Evolutionary conservation across 2,113 vertebrate species (phyloP).

Genomic region (Entelurus aequoreus): DNA sequence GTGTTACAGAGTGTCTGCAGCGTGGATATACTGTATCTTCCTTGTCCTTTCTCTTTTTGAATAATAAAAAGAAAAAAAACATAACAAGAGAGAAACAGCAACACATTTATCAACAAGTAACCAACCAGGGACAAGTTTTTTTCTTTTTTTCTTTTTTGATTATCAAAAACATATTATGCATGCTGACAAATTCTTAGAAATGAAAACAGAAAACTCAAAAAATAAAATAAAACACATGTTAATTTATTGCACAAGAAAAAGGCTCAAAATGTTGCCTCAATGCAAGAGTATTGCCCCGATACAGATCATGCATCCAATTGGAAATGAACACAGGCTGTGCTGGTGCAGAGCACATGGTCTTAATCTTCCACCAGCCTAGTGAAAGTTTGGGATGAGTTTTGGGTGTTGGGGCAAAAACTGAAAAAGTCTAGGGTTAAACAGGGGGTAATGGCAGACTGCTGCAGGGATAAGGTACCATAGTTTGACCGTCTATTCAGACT

Average conservation of each 20-base stretch:
- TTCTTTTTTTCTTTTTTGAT: constrained; percentile 76
- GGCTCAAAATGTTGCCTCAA: constrained; percentile 99
- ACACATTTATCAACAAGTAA: constrained; percentile 97
- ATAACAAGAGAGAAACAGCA: constrained; percentile 90
- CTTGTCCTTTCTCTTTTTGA: constrained; percentile 69
- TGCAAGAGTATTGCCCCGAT: constrained; percentile 99
- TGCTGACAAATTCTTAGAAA: constrained; percentile 93
- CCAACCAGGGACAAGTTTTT: constrained; percentile 91
- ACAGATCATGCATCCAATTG: constrained; percentile 99
- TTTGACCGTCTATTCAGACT: constrained; percentile 94
- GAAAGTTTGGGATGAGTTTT: constrained; percentile 75
- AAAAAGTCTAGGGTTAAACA: constrained; percentile 69
- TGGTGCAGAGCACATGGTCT: constrained; percentile 95
- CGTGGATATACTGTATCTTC: constrained; percentile 77
- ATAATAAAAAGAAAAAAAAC: constrained; percentile 76
- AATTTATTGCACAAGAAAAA: constrained; percentile 99
- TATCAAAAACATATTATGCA: constrained; percentile 99
- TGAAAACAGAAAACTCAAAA: constrained; percentile 79
- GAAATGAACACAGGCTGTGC: constrained; percentile 90
- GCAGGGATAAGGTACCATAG: constrained; percentile 57
- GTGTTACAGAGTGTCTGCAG: constrained; percentile 97
- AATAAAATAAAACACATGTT: constrained; percentile 93
- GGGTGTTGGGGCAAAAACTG: constrained; percentile 82
- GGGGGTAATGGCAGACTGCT: constrained; percentile 61
- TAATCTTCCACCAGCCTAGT: constrained; percentile 86